Evolutionary conservation across 2,888 invertebrate genomes (phyloP), one percentile per base, ranked within the genome.

Genomic region (Lithophane socia): DNA sequence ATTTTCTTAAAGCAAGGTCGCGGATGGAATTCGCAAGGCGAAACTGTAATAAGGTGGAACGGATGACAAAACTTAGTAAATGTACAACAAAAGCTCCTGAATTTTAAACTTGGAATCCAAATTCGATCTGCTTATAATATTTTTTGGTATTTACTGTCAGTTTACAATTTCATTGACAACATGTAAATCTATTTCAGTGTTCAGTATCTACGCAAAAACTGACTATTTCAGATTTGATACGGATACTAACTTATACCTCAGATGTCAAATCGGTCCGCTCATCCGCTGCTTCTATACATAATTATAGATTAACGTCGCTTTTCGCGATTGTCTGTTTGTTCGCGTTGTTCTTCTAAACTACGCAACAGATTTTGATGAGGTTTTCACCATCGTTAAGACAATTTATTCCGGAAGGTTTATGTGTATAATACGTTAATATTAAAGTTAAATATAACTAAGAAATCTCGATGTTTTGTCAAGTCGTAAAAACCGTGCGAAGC

Each of bases 1-100:
- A 88, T 88, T 88, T 83, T 87, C 78, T 85, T 88, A 79, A 79
- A 63, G 71, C 86, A 91, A 90, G 90, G 91, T 77, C 82, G 71
- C 12, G 29, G 54, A 49, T 67, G 69, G 75, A 79, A 87, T 85
- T 70, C 37, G 73, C 74, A 73, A 84, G 76, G 76, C 49, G 68
- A 83, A 71, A 54, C 44, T 29, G 63, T 82, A 83, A 80, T 79
- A 56, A 66, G 29, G 24, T 44, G n/a, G 13, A 81, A 66, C 49
- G 37, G 42, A 47, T 24, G 58, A 73, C 54, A 77, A 56, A 47
- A 44, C 1, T 63, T 54, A 13, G 42, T 54, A 44, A 54, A 29
- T 66, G 13, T 64, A 54, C 65, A 47, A 79, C 42, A 70, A 69
- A 49, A n/a, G 24, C 47, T 9, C 0, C 1, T 16, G 16, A 60